Base-by-base conservation (phyloP, 92 coral and sea anemone genomes). In the Parazoanthus darwini region DNA sequence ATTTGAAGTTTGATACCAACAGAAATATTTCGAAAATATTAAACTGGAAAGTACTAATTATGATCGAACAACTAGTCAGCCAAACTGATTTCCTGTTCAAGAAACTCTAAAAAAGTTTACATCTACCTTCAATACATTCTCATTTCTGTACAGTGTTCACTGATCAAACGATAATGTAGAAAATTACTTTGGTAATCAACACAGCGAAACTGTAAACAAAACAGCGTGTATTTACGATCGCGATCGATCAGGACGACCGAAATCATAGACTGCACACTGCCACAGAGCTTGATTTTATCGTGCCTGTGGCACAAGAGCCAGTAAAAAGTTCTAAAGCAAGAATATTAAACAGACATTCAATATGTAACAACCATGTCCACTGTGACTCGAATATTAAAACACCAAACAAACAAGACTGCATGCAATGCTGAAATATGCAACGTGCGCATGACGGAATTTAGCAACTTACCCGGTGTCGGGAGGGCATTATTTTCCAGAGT, bases 401-500 rank as follows among this genome's bases (percentile, higher is more conserved):
- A 25, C 8, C 70, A 63, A 63, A 63, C 70, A 63, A 63, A 63
- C 70, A 63, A 63, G 70, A 63, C 15, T 20, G 25, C 70, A 63
- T 3, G 14, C 26, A 63, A 22, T 23, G 33, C 7, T 5, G 39
- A 29, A 29, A 29, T 29, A 29, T n/a, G 48, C 26, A 29, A 16
- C n/a, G 22, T 22, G 70, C 18, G 33, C 39, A 11, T 13, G 6
- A 9, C 29, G 39, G 78, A 71, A 72, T 48, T 18, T 48, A 37
- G 63, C 37, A 16, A 20, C 59, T 84, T 48, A 84, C 87, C 87
- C 68, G 71, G 79, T 84, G 87, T 54, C 77, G 35, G 20, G 87
- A 70, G 35, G 87, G 87, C 87, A 84, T 84, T 16, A 9, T 84
- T 7, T 35, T 29, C n/a, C 5, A 72, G 43, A 70, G 48, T 74